phyloP scores from a whole-genome alignment of 1,140 invertebrate genomes.

The Nebria ingens region DNA sequence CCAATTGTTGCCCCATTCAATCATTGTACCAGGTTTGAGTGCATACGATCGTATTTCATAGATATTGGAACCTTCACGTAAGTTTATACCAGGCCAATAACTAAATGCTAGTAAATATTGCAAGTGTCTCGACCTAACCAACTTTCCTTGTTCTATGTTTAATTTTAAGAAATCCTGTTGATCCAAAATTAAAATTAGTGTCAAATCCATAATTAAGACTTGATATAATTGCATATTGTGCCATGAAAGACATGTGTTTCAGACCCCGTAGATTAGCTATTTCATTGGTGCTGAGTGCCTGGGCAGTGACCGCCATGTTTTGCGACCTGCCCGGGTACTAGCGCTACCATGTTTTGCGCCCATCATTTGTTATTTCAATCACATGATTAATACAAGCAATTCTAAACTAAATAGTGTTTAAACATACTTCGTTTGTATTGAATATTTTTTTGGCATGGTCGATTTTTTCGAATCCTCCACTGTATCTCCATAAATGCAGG shows the following conservation, averaged over 20 bases:
- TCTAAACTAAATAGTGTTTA: constrained; percentile 4
- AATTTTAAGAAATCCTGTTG: constrained; percentile 64
- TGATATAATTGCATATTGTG: too few species aligned
- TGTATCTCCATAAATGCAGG: constrained; percentile 88
- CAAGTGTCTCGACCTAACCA: constrained; percentile 77
- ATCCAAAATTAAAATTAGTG: not conserved
- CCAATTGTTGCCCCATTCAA: constrained; percentile 99
- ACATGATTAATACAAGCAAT: constrained; percentile 9
- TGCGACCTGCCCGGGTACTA: too few species aligned
- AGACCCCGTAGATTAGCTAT: too few species aligned
- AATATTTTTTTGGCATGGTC: constrained; percentile 67
- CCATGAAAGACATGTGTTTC: too few species aligned
- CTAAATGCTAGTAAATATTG: constrained; percentile 88
- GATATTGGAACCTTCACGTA: constrained; percentile 65
- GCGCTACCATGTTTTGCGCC: too few species aligned
- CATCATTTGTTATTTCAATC: too few species aligned
- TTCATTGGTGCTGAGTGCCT: too few species aligned
- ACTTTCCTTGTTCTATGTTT: constrained; percentile 69
- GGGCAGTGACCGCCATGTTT: too few species aligned
- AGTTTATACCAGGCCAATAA: constrained; percentile 74
- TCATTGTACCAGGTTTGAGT: constrained; percentile 90
- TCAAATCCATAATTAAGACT: not conserved
- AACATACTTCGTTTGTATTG: constrained; percentile 56
- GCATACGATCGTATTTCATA: constrained; percentile 89
- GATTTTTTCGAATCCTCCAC: constrained; percentile 81